Base-by-base conservation (phyloP, 2,888 invertebrate species). In the Plagodis pulveraria region DNA sequence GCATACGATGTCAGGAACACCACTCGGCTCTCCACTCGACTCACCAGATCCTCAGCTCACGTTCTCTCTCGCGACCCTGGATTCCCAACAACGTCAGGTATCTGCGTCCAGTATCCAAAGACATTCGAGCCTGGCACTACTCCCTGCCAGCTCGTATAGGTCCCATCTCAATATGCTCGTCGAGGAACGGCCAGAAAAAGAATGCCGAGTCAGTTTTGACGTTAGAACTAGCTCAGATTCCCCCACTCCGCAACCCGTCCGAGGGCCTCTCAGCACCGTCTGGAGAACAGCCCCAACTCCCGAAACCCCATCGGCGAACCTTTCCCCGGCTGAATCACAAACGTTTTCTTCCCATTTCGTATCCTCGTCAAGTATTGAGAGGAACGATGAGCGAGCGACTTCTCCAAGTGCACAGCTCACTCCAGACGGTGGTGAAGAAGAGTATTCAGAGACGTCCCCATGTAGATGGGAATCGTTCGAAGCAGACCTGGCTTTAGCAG, bases 21-120 rank as follows among this genome's bases (percentile, higher is more conserved):
- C 96, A 6, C 93, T 96, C 60, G 96, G 96, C 69, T 97, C 96
- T 64, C 97, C 97, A n/a, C 89, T 97, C 81, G 97, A 97, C 84
- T 96, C 96, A 10, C 96, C 96, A 32, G 96, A 96, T 73, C 96
- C 94, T 49, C 95, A 93, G 71, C 84, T 95, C 67, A 95, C 95
- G 63, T 95, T 95, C 78, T 95, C 95, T 57, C 93, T 95, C 66
- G 95, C 93, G 40, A 95, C 95, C 9, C 72, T 93, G 77, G 93
- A 93, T 80, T 93, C 93, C 6, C 93, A 93, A 67, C 93, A 95
- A 81, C 94, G 94, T 73, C 94, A 94, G 89, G 94, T 94, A 90
- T 95, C 95, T 64, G 91, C 94, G 72, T 87, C 90, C 70, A 91
- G 90, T 78, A 88, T 91, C 63, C 91, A 89, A 75, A 79, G 91